A percentile compares a stretch with the other conserved stretches of the same genome.
Evolutionary conservation across 64 coral and sea anemone species (phyloP).

Genomic region (Stichodactyla helianthus): DNA sequence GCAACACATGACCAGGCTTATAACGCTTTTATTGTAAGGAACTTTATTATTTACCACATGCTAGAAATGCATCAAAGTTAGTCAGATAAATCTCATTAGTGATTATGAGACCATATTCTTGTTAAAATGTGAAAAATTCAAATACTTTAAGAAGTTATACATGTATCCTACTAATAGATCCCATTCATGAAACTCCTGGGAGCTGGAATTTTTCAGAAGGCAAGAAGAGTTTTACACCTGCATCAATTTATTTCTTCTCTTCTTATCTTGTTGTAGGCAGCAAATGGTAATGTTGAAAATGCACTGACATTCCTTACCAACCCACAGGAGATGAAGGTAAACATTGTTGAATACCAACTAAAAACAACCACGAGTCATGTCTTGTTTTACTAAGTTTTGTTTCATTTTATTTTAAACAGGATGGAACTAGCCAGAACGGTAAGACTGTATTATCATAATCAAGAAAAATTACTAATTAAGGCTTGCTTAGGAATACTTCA

Average conservation of each 20-base stretch:
- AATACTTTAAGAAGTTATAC: no score
- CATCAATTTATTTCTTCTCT: no score
- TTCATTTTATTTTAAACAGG: slow-evolving; percentile 29
- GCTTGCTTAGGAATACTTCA: background rate
- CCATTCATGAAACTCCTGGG: no score
- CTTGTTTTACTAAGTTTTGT: background rate
- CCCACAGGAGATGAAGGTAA: slow-evolving; percentile 23
- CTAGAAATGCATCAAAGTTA: background rate
- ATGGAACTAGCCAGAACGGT: slow-evolving; percentile 56
- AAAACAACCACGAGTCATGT: background rate
- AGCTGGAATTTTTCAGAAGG: no score
- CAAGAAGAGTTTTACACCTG: no score
- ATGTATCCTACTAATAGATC: no score
- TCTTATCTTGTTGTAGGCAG: slow-evolving; percentile 24
- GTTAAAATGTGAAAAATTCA: no score
- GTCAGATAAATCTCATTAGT: background rate
- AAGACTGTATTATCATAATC: background rate
- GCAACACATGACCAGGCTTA: slow-evolving; percentile 52
- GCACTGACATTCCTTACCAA: slow-evolving; percentile 52
- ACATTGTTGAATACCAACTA: background rate
- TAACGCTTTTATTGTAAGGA: slow-evolving; percentile 69
- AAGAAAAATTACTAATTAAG: background rate
- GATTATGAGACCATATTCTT: no score
- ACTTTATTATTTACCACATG: background rate
- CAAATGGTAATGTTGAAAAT: slow-evolving; percentile 31